Conservation (phyloP, 2,797 vertebrate species). For the Anas flavirostris region DNA sequence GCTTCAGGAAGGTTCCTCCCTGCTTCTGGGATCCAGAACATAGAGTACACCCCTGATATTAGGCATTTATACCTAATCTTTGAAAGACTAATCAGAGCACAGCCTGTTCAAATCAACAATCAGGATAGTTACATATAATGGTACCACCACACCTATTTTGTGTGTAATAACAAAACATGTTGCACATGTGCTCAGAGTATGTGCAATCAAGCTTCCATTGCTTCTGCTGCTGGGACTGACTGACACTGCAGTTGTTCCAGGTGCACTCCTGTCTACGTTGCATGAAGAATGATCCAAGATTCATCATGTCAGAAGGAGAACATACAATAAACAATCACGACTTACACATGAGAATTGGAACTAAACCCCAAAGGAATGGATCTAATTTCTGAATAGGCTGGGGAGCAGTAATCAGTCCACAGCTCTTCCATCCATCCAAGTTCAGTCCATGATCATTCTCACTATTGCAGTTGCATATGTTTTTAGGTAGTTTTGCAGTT, state of each 20-base stretch:
- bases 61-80: background rate
- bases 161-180: background rate
- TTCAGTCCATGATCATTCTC: background rate
- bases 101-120: background rate
- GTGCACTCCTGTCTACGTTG: background rate
- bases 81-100: background rate
- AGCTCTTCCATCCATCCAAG: background rate
- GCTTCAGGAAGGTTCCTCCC: background rate
- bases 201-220: background rate
- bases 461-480: background rate
- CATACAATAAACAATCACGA: background rate
- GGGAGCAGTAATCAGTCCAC: background rate
- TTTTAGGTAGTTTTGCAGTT: background rate
- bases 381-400: background rate
- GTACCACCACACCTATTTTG: background rate
- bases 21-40: background rate
- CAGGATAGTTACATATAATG: background rate
- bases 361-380: background rate
- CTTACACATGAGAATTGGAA: background rate
- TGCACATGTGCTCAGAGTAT: background rate
- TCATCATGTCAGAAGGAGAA: background rate
- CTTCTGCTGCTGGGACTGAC: background rate
- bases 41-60: background rate
- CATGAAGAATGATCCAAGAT: background rate
- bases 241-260: background rate